Percentiles rank a stretch among this genome's conserved stretches.
Evolutionary conservation across 2,888 invertebrate genomes (phyloP).

Genomic region (Tenthredo livida): DNA sequence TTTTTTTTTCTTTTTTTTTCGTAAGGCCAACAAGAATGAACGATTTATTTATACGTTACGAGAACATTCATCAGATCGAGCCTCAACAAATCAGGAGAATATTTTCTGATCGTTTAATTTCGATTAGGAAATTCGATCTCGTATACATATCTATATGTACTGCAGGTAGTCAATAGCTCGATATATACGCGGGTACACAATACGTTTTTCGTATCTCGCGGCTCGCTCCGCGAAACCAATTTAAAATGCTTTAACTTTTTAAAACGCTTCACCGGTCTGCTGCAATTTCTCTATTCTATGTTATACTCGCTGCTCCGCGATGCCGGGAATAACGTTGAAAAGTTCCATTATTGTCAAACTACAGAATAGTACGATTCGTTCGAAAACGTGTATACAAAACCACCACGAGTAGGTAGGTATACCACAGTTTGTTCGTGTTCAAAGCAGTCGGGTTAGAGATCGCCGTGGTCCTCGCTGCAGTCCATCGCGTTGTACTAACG

Average conservation of each 20-base stretch:
- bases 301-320: not conserved
- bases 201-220: conserved; percentile 7
- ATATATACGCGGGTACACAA: not conserved
- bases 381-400: not conserved
- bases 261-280: conserved; percentile 25
- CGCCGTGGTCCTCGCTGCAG: not conserved
- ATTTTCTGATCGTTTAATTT: conserved; percentile 4
- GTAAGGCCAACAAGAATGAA: not conserved
- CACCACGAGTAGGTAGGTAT: not conserved
- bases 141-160: not conserved
- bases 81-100: not conserved
- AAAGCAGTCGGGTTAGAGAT: conserved; percentile 21
- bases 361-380: not conserved
- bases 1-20: not conserved
- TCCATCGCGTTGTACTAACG: not conserved
- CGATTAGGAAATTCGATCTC: not conserved
- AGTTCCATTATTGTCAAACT: conserved; percentile 31
- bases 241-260: conserved; percentile 37
- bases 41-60: not conserved
- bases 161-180: not conserved
- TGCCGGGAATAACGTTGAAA: not conserved
- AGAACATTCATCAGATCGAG: not conserved
- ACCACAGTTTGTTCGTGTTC: not conserved
- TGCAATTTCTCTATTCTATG: not conserved
- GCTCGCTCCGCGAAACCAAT: conserved; percentile 10